Evolutionary conservation across 2,113 vertebrate genomes (phyloP), one percentile per base, ranked within the genome.

Genomic region (Pseudorhombus dupliciocellatus): DNA sequence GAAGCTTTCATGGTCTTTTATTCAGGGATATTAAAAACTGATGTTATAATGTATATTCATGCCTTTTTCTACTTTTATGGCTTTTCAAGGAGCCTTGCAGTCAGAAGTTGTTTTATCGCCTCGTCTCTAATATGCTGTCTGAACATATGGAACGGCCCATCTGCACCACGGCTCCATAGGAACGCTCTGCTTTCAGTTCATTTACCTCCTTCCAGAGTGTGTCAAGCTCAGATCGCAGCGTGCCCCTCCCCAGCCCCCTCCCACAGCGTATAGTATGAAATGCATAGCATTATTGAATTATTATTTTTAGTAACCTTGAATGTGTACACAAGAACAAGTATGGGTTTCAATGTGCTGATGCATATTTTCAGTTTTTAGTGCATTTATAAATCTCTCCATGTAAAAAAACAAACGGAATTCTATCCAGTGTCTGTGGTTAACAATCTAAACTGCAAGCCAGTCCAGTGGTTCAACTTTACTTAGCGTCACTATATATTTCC

Each of bases 171-270:
- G 25, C 21, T 28, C 26, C 31, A 28, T 34, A 34, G 12, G 16
- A 21, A 24, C 1, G 22, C 18, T 50, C 24, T 26, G 21, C 24
- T 59, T n/a, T 51, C 42, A 50, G 51, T 25, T n/a, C 26, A 46
- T 73, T 70, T 58, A 42, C 40, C 63, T 73, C 34, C 14, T 9
- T 22, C 25, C 15, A 30, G n/a, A n/a, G n/a, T n/a, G n/a, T n/a
- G n/a, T n/a, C n/a, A n/a, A n/a, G n/a, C n/a, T n/a, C n/a, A n/a
- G n/a, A n/a, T n/a, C n/a, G n/a, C n/a, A n/a, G n/a, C n/a, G 10
- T 11, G 8, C 5, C 40, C 40, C 40, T 3, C 40, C 40, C 6
- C 40, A 4, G 16, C 28, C 48, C 2, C 34, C 34, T 37, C 5
- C 34, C n/a, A n/a, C n/a, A n/a, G n/a, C n/a, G n/a, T n/a, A n/a